phyloP scores from a whole-genome alignment of 2,113 vertebrate species.

The Pangasianodon hypophthalmus region DNA sequence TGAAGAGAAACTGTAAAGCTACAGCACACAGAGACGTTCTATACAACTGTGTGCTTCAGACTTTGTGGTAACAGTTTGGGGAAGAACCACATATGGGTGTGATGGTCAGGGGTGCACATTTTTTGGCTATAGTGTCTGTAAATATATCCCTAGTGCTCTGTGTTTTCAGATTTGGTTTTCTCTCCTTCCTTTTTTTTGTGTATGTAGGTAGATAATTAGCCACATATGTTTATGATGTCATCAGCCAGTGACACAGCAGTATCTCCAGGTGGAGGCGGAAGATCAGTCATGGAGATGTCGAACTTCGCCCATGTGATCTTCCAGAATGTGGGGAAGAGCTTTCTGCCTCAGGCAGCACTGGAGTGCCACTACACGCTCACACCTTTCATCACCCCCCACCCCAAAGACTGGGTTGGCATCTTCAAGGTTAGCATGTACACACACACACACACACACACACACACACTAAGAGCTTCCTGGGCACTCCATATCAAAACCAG shows the following conservation, averaged over 20 bases:
- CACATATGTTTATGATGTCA: conserved; percentile 77
- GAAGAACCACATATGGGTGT: neutral
- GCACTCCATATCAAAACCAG: conserved; percentile 25
- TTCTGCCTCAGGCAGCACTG: conserved; percentile 89
- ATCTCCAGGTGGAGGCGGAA: conserved; percentile 79
- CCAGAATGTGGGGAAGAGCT: conserved; percentile 97
- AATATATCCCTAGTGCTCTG: neutral
- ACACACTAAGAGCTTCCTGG: conserved; percentile 21
- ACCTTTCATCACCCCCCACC: conserved; percentile 87
- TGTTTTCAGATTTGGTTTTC: neutral
- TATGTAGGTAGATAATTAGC: conserved; percentile 53
- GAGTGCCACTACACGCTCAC: conserved; percentile 96
- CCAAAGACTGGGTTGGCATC: conserved; percentile 98
- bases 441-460: neutral
- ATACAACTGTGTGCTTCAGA: too few species aligned
- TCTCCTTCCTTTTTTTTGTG: neutral
- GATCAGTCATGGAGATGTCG: conserved; percentile 84
- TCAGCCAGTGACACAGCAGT: conserved; percentile 68
- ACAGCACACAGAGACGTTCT: too few species aligned
- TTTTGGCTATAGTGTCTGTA: neutral
- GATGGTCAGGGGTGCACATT: neutral
- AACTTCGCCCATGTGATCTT: conserved; percentile 99
- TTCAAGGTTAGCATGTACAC: conserved; percentile 85
- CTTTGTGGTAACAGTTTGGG: too few species aligned
- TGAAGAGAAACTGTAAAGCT: too few species aligned